phyloP scores from a whole-genome alignment of 92 coral and sea anemone genomes.

The Phymanthus crucifer region DNA sequence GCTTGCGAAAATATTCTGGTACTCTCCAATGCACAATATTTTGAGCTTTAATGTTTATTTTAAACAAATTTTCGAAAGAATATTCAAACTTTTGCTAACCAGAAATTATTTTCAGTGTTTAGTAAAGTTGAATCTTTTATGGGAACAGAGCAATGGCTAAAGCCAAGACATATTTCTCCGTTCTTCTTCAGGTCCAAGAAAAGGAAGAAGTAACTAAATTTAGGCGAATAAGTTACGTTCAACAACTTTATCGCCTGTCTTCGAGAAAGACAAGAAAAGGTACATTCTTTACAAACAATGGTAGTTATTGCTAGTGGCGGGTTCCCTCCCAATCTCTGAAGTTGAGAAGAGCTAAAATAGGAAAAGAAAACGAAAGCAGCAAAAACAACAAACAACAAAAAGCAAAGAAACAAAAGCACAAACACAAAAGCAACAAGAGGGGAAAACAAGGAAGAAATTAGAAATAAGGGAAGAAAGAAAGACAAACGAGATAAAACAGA shows the following conservation, averaged over 20 bases:
- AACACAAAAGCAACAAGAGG: no score
- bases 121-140: no score
- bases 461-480: no score
- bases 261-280: neutral
- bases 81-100: neutral
- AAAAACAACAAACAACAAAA: no score
- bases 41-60: neutral
- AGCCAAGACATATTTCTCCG: neutral
- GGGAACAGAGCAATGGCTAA: neutral
- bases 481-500: no score
- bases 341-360: no score
- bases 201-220: neutral
- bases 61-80: neutral
- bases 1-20: neutral
- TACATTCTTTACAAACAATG: neutral
- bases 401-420: no score
- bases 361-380: no score
- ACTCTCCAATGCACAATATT: no score
- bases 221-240: neutral
- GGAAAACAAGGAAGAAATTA: no score
- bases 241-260: neutral
- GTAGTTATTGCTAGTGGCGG: neutral
- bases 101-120: neutral
- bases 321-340: neutral
- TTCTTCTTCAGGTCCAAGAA: constrained; percentile 5